Percentiles rank a stretch among this genome's conserved stretches.
Conservation (phyloP, 2,888 invertebrate genomes). For the Drosophila sordidula region DNA sequence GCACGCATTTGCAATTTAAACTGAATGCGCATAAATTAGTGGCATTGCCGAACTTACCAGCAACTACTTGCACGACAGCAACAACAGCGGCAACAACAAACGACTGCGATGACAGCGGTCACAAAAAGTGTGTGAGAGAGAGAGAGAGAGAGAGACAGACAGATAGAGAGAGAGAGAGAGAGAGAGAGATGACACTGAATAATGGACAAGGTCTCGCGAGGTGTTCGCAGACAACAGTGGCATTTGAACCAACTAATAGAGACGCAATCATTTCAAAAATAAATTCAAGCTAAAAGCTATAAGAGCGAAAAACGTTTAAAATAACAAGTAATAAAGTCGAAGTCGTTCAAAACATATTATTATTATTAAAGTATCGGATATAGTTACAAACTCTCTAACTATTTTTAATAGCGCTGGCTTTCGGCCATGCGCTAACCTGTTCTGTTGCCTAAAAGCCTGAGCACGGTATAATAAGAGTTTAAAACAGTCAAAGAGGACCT, state of each 20-base stretch:
- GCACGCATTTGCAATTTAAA: slow-evolving; percentile 76
- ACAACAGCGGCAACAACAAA: slow-evolving; percentile 10
- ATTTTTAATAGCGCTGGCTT: no score
- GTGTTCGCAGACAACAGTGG: slow-evolving; percentile 1
- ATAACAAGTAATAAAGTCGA: no score
- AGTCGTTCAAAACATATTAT: no score
- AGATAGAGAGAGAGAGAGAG: no score
- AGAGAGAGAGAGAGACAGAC: not conserved
- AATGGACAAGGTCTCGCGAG: not conserved
- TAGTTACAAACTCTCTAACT: no score
- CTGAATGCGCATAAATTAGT: slow-evolving; percentile 78
- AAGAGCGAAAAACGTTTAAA: no score
- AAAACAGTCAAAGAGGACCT: no score
- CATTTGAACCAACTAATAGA: slow-evolving; percentile 9
- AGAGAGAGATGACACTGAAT: not conserved
- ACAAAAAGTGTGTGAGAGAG: not conserved
- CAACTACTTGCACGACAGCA: slow-evolving; percentile 16
- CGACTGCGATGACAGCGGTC: slow-evolving; percentile 27
- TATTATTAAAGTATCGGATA: no score
- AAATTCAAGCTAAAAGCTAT: no score
- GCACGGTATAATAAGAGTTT: no score
- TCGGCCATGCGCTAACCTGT: no score
- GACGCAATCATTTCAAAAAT: not conserved
- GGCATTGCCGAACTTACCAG: slow-evolving; percentile 54
- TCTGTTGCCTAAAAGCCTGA: no score